Percentiles rank a stretch among this genome's conserved stretches.
These are phyloP conservation scores for Buceros bicornis DNA, from an alignment of 2,797 vertebrate species.

Conservation along the genomic window DNA sequence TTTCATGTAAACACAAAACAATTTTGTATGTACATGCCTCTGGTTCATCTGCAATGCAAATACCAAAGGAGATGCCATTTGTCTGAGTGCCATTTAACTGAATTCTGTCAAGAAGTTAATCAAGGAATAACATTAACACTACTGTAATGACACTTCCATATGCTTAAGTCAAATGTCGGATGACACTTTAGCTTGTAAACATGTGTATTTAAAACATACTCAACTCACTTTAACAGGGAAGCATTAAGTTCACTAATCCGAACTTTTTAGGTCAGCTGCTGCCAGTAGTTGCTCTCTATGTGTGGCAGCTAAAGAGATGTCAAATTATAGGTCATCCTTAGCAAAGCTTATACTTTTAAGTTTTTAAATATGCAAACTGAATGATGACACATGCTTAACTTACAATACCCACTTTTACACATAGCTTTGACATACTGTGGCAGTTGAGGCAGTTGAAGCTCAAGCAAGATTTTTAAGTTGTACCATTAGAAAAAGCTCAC, in stretches of 20 bases:
- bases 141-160: constrained; percentile 60
- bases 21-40: constrained; percentile 73
- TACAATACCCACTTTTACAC: constrained; percentile 59
- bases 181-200: constrained; percentile 75
- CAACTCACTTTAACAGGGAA: constrained; percentile 62
- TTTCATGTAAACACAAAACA: constrained; percentile 86
- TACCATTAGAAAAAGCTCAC: constrained; percentile 71
- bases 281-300: constrained; percentile 45
- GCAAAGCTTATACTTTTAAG: constrained; percentile 52
- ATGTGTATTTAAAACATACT: constrained; percentile 65
- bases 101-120: constrained; percentile 69
- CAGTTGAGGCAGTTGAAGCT: constrained; percentile 74
- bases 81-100: constrained; percentile 64
- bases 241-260: constrained; percentile 56
- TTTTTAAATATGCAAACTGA: constrained; percentile 70
- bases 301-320: constrained; percentile 64
- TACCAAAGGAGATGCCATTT: constrained; percentile 72
- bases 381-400: constrained; percentile 60
- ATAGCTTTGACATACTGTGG: constrained; percentile 62
- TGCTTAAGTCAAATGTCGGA: constrained; percentile 62
- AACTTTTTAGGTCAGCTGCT: constrained; percentile 58
- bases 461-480: constrained; percentile 66
- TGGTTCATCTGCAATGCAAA: constrained; percentile 75
- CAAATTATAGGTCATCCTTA: constrained; percentile 47
- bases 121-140: constrained; percentile 65